Conservation (phyloP, 2,888 invertebrate genomes). For the Teleogryllus oceanicus region DNA sequence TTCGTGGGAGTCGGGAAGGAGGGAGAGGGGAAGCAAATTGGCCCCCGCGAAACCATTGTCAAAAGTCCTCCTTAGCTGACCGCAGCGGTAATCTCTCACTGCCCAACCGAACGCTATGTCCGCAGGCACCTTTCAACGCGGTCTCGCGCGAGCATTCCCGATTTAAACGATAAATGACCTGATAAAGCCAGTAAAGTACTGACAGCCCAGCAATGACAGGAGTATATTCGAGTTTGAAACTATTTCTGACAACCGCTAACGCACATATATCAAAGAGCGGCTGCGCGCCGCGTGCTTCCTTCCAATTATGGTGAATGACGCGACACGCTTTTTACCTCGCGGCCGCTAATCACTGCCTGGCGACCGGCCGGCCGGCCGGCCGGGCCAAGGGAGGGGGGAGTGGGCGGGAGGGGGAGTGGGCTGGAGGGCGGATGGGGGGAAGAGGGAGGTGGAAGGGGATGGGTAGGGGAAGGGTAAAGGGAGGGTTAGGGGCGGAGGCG, state of each 20-base stretch:
- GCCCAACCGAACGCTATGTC: neutral
- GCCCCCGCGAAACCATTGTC: no score
- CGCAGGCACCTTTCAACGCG: neutral
- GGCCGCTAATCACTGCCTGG: neutral
- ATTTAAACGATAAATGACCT: conserved; percentile 18
- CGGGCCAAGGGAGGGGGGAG: no score
- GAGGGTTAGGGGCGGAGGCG: no score
- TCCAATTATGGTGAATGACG: conserved; percentile 8
- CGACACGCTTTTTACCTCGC: conserved; percentile 18
- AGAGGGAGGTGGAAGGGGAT: no score
- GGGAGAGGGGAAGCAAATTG: no score
- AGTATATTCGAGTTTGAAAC: conserved; percentile 18
- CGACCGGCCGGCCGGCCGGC: no score
- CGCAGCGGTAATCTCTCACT: no score
- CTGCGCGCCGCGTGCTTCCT: neutral
- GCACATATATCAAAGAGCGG: neutral
- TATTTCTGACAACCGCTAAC: conserved; percentile 18
- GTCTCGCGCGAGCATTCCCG: neutral
- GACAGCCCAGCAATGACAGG: neutral
- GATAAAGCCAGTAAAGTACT: conserved; percentile 9
- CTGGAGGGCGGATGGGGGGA: no score
- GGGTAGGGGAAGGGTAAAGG: no score
- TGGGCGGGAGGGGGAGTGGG: no score
- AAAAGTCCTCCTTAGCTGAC: no score
- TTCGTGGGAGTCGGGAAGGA: no score